phyloP scores from a whole-genome alignment of 2,888 invertebrate genomes.

The Fragum sueziense region DNA sequence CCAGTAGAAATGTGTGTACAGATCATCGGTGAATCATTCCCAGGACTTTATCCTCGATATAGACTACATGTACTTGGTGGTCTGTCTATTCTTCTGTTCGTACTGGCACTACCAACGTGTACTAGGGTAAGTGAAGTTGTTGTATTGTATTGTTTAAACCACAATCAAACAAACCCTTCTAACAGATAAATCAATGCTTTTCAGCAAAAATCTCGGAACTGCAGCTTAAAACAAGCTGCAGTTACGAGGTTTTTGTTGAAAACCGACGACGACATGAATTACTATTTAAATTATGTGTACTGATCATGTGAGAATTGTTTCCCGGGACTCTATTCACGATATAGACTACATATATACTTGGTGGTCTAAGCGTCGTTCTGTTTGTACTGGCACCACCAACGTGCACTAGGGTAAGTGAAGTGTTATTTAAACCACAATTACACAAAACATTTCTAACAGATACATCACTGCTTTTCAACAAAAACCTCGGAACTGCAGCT shows the following conservation, averaged over 20 bases:
- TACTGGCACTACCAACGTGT: constrained; percentile 18
- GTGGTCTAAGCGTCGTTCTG: neutral
- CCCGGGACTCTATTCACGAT: neutral
- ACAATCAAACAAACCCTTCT: neutral
- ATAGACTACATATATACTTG: neutral
- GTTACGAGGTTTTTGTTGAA: too few species aligned
- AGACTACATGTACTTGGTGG: neutral
- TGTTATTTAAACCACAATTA: too few species aligned
- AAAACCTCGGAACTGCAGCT: too few species aligned
- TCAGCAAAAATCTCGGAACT: too few species aligned
- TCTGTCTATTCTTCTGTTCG: constrained; percentile 17
- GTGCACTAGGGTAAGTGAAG: neutral
- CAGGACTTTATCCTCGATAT: neutral
- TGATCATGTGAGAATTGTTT: neutral
- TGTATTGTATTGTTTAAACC: neutral
- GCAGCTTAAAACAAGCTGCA: too few species aligned
- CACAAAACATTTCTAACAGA: too few species aligned
- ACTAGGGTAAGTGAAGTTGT: constrained; percentile 19
- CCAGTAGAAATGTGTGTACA: constrained; percentile 26
- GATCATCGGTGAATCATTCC: constrained; percentile 11
- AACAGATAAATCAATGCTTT: neutral
- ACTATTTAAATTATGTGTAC: neutral
- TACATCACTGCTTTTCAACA: too few species aligned
- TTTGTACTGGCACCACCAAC: neutral
- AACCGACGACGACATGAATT: neutral